A percentile compares a stretch with the other conserved stretches of the same genome.
Evolutionary conservation across 2,113 vertebrate genomes (phyloP).

Genomic region (Zosterops japonicus): DNA sequence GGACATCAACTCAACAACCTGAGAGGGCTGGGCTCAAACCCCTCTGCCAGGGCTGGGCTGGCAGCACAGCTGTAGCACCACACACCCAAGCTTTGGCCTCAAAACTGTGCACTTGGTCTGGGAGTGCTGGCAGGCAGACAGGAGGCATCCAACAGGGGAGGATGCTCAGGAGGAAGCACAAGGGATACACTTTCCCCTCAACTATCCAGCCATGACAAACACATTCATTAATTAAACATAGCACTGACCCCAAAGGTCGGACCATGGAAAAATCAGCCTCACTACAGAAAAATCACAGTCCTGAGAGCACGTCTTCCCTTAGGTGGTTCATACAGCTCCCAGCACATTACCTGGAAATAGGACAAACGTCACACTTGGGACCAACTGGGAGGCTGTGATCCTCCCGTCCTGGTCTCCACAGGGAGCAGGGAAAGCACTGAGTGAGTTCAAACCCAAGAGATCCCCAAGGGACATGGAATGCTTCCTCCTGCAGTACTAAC

Average conservation of each 20-base stretch:
- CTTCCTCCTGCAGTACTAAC: background rate
- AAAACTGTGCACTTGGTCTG: background rate
- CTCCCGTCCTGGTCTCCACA: background rate
- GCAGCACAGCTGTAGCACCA: background rate
- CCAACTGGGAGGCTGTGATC: background rate
- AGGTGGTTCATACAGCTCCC: background rate
- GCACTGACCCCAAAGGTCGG: background rate
- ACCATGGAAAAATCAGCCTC: background rate
- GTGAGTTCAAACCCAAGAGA: background rate
- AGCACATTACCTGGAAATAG: background rate
- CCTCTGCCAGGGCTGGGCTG: background rate
- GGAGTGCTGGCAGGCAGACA: background rate
- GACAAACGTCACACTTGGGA: background rate
- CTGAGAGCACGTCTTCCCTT: background rate
- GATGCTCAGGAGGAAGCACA: background rate
- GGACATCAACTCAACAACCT: background rate
- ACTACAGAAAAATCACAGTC: background rate
- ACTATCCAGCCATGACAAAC: background rate
- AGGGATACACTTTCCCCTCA: background rate
- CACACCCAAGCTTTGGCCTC: background rate
- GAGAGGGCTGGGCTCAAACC: background rate
- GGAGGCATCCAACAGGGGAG: background rate
- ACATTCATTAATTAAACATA: background rate
- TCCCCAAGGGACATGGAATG: background rate
- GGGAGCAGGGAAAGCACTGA: rapidly evolving